Evolutionary conservation across 2,888 invertebrate genomes (phyloP).

Genomic region (Exocentrus adspersus): DNA sequence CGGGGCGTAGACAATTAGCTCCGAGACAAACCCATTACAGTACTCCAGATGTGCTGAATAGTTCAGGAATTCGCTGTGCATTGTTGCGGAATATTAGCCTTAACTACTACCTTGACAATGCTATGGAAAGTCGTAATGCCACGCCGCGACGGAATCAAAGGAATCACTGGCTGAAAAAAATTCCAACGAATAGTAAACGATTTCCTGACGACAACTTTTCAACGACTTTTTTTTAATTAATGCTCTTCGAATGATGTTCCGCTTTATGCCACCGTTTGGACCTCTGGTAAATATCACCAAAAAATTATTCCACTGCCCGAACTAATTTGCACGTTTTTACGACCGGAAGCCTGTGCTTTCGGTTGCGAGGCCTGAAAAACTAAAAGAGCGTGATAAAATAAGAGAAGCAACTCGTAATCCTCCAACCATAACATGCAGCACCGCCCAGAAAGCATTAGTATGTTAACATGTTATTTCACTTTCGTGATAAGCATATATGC

Average conservation of each 20-base stretch:
- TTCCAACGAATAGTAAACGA: no score
- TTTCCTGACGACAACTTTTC: no score
- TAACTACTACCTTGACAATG: slow-evolving; percentile 2
- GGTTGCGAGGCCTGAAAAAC: neutral
- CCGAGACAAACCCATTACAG: slow-evolving; percentile 10
- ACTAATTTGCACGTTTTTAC: no score
- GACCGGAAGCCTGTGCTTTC: no score
- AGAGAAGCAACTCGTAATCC: neutral
- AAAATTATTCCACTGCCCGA: no score
- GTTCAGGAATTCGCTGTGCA: slow-evolving; percentile 7
- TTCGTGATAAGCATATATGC: neutral
- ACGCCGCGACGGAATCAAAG: neutral
- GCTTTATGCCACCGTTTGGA: no score
- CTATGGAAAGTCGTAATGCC: neutral
- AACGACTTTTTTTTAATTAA: no score
- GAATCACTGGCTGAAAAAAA: no score
- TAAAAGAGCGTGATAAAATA: neutral
- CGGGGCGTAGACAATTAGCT: neutral
- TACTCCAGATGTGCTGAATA: neutral
- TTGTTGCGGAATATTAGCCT: slow-evolving; percentile 8
- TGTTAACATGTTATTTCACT: slow-evolving; percentile 1
- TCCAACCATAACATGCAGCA: neutral
- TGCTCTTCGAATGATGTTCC: no score
- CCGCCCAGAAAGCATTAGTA: neutral
- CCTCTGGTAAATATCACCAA: no score